A percentile compares a stretch with the other conserved stretches of the same genome.
Conservation (phyloP, 2,797 vertebrate genomes). For the Sebastes iracundus region DNA sequence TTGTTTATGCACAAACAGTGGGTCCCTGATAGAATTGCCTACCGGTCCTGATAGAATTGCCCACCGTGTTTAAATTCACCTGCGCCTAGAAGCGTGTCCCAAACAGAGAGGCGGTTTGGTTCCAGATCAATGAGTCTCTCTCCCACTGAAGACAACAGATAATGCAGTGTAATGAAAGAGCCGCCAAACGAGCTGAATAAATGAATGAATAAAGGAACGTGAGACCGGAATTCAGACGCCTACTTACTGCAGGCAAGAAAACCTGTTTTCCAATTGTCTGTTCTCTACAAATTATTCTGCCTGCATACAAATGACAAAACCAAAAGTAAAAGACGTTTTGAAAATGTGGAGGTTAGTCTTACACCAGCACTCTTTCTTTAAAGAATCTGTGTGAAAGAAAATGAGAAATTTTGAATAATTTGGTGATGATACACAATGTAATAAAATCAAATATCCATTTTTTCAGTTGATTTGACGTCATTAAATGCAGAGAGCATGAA, state of each 20-base stretch:
- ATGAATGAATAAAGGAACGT: constrained; percentile 85
- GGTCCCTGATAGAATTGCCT: constrained; percentile 84
- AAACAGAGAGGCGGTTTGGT: constrained; percentile 85
- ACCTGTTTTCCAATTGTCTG: constrained; percentile 82
- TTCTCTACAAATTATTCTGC: constrained; percentile 79
- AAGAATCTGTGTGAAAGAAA: constrained; percentile 37
- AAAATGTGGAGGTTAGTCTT: constrained; percentile 62
- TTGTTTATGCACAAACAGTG: constrained; percentile 86
- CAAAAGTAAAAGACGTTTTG: constrained; percentile 70
- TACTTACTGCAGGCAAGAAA: constrained; percentile 83
- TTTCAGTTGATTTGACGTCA: constrained; percentile 57
- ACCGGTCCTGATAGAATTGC: constrained; percentile 84
- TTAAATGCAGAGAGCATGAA: constrained; percentile 39
- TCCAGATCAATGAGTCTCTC: constrained; percentile 86
- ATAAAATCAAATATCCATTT: constrained; percentile 40
- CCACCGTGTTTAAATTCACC: constrained; percentile 85
- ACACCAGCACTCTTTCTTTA: constrained; percentile 48
- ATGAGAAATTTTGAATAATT: constrained; percentile 42
- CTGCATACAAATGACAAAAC: constrained; percentile 80
- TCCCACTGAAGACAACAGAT: constrained; percentile 84
- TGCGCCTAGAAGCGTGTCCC: constrained; percentile 82
- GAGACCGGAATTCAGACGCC: constrained; percentile 82
- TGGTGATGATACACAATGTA: constrained; percentile 8
- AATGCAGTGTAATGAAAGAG: constrained; percentile 86
- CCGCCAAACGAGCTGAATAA: constrained; percentile 86